Evolutionary conservation across 2,797 vertebrate genomes (phyloP).

Genomic region (Urocyon cinereoargenteus): DNA sequence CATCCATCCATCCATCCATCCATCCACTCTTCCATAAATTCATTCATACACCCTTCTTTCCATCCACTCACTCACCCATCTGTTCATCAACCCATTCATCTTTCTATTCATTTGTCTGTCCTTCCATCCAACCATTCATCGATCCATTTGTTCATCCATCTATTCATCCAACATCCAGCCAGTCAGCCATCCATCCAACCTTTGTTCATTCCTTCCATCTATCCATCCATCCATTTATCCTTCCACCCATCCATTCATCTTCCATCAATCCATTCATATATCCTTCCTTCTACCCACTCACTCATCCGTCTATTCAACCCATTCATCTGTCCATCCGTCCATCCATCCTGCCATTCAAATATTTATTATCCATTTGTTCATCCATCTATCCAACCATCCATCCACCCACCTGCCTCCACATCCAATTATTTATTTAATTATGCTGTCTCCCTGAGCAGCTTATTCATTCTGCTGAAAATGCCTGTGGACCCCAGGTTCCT

Average conservation of each 20-base stretch:
- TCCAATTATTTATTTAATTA: background rate
- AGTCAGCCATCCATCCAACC: no score
- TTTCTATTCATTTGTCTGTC: background rate
- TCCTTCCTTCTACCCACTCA: no score
- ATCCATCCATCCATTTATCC: background rate
- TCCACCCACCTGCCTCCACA: background rate
- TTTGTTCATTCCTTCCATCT: background rate
- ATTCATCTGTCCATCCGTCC: no score
- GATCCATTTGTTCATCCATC: no score
- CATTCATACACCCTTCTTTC: background rate
- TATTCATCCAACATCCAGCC: background rate
- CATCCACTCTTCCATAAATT: no score
- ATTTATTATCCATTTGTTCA: rapidly evolving
- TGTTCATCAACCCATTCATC: no score
- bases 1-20: background rate
- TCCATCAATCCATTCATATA: no score
- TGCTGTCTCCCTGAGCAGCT: background rate
- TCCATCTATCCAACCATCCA: background rate
- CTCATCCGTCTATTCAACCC: rapidly evolving
- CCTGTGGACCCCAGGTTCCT: background rate
- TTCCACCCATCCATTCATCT: rapidly evolving
- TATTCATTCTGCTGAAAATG: background rate
- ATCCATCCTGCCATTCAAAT: no score
- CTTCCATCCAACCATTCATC: no score
- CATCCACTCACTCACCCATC: background rate